Percentiles rank a stretch among this genome's conserved stretches.
phyloP scores from a whole-genome alignment of 2,113 vertebrate genomes.

The Peromyscus californicus region DNA sequence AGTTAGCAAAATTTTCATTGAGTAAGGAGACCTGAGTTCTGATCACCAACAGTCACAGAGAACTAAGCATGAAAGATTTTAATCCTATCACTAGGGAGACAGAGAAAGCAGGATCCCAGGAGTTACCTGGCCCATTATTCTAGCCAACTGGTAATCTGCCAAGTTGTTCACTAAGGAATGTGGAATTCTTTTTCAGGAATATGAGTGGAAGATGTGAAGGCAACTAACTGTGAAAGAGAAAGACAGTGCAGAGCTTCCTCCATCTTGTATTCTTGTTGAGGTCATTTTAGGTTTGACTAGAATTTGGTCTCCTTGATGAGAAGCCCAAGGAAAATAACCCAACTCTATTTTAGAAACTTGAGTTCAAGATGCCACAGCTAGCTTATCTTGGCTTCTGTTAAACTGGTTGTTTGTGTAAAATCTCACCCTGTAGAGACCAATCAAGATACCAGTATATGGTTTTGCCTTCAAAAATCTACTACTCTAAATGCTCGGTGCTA shows the following conservation, averaged over 20 bases:
- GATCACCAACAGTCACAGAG: not conserved
- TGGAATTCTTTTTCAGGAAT: not conserved
- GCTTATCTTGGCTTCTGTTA: not conserved
- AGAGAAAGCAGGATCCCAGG: not conserved
- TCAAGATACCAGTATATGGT: not conserved
- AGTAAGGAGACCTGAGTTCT: not conserved
- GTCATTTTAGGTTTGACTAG: not conserved
- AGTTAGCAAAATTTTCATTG: not conserved
- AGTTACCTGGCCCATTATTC: not conserved
- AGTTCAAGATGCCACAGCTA: not conserved
- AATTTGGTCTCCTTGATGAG: not conserved
- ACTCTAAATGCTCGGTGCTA: not conserved
- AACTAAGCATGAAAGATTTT: not conserved
- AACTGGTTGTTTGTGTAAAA: not conserved
- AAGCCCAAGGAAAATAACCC: not conserved
- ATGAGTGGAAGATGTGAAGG: not conserved
- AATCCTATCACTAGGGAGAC: not conserved
- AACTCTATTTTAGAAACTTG: not conserved
- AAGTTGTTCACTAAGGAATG: not conserved
- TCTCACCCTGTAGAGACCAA: too few species aligned
- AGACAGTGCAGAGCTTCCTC: not conserved
- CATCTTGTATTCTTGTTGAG: not conserved
- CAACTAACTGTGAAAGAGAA: not conserved
- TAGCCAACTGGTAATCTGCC: not conserved
- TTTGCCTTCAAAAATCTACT: not conserved